Evolutionary conservation across 2,888 invertebrate genomes (phyloP), one percentile per base, ranked within the genome.

Genomic region (Allygus modestus): DNA sequence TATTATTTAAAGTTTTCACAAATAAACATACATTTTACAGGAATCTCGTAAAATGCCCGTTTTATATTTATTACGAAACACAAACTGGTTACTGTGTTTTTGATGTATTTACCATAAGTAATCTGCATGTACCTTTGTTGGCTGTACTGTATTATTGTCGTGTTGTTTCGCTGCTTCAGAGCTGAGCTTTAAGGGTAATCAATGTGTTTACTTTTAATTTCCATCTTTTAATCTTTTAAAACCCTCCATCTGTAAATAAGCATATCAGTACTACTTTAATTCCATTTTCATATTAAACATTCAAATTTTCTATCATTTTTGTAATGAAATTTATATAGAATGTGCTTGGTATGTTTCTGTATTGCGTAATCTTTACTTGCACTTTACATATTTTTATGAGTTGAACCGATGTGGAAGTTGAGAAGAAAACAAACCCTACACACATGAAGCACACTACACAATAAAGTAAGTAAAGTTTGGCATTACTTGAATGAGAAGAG

Each of bases 381-480:
- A 65, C 65, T 31, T 7, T 28, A 65, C 26, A 65, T 28, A n/a
- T 15, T 65, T 65, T 5, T 28, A 15, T 65, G 17, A 65, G 65
- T 65, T 65, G 26, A 31, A 15, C 12, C 31, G 65, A 28, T 65
- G 65, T 20, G 28, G 65, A 28, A 15, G 65, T 65, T 17, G 28
- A 5, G 28, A 65, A 28, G 65, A 54, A 54, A 23, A 65, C 20
- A 58, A 65, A 65, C 15, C 12, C 65, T 15, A 65, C 28, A 65
- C 65, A 65, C 65, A 65, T 31, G 65, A 65, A 31, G 28, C 65
- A 65, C 65, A 65, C 65, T 28, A 65, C 65, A 65, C 65, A 65
- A 58, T 17, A 65, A 65, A 28, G 65, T 65, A 65, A 65, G 65
- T 65, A 65, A 58, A 11, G 58, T 20, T 26, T 65, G 65, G 1